Evolutionary conservation across 1,140 invertebrate species (phyloP), one percentile per base, ranked within the genome.

Genomic region (Pogonus chalceus): DNA sequence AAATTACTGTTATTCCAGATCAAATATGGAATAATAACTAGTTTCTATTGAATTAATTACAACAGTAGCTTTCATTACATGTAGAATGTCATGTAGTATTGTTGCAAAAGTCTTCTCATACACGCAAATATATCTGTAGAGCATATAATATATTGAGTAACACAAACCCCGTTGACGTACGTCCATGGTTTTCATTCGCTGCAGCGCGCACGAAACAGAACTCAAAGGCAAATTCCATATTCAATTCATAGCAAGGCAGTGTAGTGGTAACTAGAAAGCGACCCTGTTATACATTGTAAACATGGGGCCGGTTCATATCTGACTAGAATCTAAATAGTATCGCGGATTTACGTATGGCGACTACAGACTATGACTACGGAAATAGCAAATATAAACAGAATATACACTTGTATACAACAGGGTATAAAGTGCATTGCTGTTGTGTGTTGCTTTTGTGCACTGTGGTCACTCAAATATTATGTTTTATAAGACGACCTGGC

Each of bases 211-310:
- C 18, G 37, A 9, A 18, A 3, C 18, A 4, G 37, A 43, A 49
- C 51, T 58, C 53, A 55, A 58, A 58, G 54, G 49, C 49, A 58
- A 55, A 55, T 55, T 58, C 54, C 53, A 58, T 58, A 58, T 58
- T 58, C 53, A 58, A 58, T 58, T 58, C 56, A 55, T 58, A 58
- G 23, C 49, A 51, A 58, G 37, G 7, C 3, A 16, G 3, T 4
- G 26, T 14, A 31, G 50, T 43, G 56, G 50, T 58, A 58, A 58
- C 56, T 58, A 58, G 56, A 58, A 58, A 51, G 56, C 49, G 51
- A 43, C 37, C 49, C 53, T 51, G 56, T 58, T 58, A 58, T 55
- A 58, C 56, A 58, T 55, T 58, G 56, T 58, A 58, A 58, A 58
- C 56, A 58, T 53, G 54, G 49, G 56, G 53, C 55, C 52, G 54